Conservation (phyloP, 2,797 vertebrate species). For the Ptychobarbus kaznakovi region DNA sequence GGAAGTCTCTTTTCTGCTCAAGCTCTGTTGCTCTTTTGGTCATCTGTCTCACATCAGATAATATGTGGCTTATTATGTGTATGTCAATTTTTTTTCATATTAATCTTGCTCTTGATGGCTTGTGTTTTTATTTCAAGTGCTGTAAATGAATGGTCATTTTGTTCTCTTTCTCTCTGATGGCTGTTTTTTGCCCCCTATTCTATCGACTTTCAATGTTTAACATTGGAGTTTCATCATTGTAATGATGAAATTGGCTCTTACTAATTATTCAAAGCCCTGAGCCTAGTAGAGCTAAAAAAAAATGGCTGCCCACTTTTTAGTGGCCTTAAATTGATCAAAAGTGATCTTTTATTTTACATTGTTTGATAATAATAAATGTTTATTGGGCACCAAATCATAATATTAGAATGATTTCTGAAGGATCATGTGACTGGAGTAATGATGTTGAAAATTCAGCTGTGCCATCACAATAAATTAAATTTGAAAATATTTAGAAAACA, state of each 20-base stretch:
- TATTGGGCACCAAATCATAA: too few relatives aligned
- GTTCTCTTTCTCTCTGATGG: neutral
- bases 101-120: neutral
- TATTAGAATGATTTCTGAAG: too few relatives aligned
- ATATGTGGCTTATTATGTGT: conserved; percentile 20
- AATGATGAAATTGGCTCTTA: neutral
- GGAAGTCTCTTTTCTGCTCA: neutral
- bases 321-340: neutral
- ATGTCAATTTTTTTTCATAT: neutral
- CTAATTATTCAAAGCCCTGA: neutral
- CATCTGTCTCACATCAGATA: conserved; percentile 20
- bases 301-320: neutral
- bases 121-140: neutral
- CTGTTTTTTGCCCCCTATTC: neutral
- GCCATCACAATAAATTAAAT: too few relatives aligned
- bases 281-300: neutral
- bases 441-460: too few relatives aligned
- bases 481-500: too few relatives aligned
- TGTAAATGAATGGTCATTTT: conserved; percentile 11
- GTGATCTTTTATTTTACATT: too few relatives aligned
- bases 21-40: conserved; percentile 65
- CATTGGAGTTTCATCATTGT: neutral
- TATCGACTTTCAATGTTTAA: neutral
- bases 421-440: too few relatives aligned
- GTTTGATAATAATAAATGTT: too few relatives aligned